Percentiles rank a stretch among this genome's conserved stretches.
Conservation (phyloP, 2,113 vertebrate genomes). For the Rhombomys opimus region DNA sequence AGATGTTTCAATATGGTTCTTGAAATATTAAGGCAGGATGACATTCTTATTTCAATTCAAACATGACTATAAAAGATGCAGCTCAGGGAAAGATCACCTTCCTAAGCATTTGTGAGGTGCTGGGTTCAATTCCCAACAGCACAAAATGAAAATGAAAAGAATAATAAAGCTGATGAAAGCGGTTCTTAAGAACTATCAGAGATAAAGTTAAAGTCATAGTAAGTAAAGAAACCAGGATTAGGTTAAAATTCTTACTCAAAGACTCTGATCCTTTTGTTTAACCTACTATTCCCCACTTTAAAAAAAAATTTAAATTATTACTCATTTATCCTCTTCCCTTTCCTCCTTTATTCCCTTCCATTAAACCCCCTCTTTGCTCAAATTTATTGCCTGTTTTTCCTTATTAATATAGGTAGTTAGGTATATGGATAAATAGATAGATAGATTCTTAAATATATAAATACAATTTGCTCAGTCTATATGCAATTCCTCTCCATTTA, state of each 20-base stretch:
- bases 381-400: neutral
- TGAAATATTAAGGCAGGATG: neutral
- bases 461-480: neutral
- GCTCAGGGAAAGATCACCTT: neutral
- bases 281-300: neutral
- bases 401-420: too few species aligned
- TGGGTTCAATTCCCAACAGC: neutral
- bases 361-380: neutral
- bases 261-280: neutral
- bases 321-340: neutral
- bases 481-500: neutral
- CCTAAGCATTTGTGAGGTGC: neutral
- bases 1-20: neutral
- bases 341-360: neutral
- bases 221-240: neutral
- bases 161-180: neutral
- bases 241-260: neutral
- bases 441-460: neutral
- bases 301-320: neutral
- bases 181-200: neutral
- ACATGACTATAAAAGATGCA: neutral
- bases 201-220: neutral
- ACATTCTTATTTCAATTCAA: constrained; percentile 1
- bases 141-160: neutral
- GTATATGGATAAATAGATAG: too few species aligned